These are phyloP conservation scores for Xiphophorus couchianus DNA, from an alignment of 2,113 vertebrate genomes.

Conservation along the genomic window DNA sequence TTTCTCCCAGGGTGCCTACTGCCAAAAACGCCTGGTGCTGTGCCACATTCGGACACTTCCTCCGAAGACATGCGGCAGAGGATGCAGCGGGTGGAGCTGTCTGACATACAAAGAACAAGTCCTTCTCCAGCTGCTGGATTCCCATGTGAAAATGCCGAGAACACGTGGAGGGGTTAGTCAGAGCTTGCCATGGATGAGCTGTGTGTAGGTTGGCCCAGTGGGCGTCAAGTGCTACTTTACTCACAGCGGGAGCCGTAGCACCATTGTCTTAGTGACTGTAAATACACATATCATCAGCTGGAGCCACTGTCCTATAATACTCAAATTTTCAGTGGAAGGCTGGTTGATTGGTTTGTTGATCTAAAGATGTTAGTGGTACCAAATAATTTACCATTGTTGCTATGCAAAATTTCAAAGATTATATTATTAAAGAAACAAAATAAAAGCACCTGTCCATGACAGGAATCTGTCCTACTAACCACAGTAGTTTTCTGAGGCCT, in stretches of 20 bases:
- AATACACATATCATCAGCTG: constrained; percentile 27
- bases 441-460: too few species aligned
- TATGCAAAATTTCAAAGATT: too few species aligned
- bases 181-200: constrained; percentile 34
- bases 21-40: constrained; percentile 35
- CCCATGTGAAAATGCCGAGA: constrained; percentile 48
- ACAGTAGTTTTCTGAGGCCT: too few species aligned
- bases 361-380: too few species aligned
- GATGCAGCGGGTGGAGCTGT: constrained; percentile 34
- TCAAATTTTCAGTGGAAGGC: too few species aligned
- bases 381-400: too few species aligned
- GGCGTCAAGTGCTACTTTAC: constrained; percentile 32
- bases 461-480: too few species aligned
- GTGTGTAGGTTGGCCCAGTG: constrained; percentile 39
- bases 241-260: constrained; percentile 11
- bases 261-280: constrained; percentile 17
- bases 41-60: constrained; percentile 35
- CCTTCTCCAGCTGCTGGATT: constrained; percentile 58
- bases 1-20: constrained; percentile 16
- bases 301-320: neutral
- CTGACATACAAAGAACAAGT: constrained; percentile 59
- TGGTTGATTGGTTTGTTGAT: too few species aligned
- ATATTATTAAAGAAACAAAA: too few species aligned
- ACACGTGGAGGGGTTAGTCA: constrained; percentile 42
- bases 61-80: constrained; percentile 42